These are phyloP conservation scores for Orchesella cincta DNA, from an alignment of 1,140 invertebrate genomes.

Conservation along the genomic window DNA sequence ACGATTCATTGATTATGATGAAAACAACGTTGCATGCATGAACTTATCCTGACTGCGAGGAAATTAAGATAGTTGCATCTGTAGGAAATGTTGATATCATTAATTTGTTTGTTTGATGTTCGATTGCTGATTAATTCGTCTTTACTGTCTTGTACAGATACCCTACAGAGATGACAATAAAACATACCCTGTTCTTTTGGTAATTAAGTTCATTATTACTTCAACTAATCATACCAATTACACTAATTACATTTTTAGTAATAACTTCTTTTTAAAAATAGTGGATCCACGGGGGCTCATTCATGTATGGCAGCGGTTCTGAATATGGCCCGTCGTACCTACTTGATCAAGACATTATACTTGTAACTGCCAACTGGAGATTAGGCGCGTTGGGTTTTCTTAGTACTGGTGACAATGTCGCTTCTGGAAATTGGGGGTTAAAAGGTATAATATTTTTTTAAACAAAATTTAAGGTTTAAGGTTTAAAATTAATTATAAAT, in stretches of 20 bases:
- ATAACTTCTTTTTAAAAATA: no score
- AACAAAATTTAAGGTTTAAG: no score
- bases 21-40: no score
- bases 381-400: constrained; percentile 20
- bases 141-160: constrained; percentile 5
- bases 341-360: constrained; percentile 18
- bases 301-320: background rate
- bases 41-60: no score
- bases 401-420: background rate
- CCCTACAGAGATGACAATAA: background rate
- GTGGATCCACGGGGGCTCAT: constrained; percentile 21
- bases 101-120: background rate
- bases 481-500: background rate
- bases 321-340: constrained; percentile 21
- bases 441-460: no score
- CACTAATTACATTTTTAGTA: no score
- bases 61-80: no score
- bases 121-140: background rate
- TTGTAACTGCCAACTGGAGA: constrained; percentile 19
- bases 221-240: no score
- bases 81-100: no score
- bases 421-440: background rate
- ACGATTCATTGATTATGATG: no score
- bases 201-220: no score
- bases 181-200: background rate